A percentile compares a stretch with the other conserved stretches of the same genome.
Conservation (phyloP, 2,797 vertebrate genomes). For the Xiphorhynchus erythropygius region DNA sequence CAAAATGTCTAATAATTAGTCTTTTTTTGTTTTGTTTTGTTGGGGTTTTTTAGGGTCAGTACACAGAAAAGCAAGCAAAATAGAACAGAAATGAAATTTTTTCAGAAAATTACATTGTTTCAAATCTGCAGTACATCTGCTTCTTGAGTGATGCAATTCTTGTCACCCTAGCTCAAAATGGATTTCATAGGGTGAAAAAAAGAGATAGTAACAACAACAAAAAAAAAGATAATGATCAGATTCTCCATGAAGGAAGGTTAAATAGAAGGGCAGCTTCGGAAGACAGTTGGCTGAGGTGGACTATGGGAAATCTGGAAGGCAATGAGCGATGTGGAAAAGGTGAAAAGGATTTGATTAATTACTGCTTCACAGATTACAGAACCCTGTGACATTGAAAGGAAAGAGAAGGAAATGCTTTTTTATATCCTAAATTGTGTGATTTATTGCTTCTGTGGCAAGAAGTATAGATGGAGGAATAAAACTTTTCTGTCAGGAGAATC, state of each 20-base stretch:
- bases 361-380: background rate
- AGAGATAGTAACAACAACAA: background rate
- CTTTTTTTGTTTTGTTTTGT: background rate
- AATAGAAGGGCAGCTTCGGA: background rate
- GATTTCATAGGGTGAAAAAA: background rate
- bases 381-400: background rate
- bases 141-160: background rate
- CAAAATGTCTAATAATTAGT: background rate
- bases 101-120: background rate
- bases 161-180: background rate
- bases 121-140: background rate
- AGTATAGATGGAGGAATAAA: background rate
- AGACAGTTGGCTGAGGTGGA: background rate
- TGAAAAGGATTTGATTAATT: background rate
- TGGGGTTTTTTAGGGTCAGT: background rate
- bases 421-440: background rate
- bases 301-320: background rate
- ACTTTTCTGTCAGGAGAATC: background rate
- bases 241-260: background rate
- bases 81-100: background rate
- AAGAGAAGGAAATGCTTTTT: background rate
- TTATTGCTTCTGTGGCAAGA: background rate
- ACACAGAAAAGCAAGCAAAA: background rate
- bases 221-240: background rate
- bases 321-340: background rate